Conservation (phyloP, 1,140 invertebrate genomes). For the Ladona fulva region DNA sequence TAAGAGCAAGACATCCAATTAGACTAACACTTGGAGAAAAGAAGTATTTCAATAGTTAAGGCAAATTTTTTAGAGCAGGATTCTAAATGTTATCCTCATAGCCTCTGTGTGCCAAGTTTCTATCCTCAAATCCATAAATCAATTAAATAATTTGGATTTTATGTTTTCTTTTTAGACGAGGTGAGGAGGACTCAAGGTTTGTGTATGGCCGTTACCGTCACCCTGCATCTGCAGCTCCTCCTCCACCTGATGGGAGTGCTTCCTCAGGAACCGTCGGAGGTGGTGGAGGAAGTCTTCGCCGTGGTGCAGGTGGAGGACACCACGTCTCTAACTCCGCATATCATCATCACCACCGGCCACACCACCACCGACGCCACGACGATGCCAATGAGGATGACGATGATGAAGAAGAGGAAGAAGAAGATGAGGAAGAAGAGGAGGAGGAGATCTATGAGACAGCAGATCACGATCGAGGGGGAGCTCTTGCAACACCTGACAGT, state of each 20-base stretch:
- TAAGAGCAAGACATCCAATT: no score
- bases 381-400: background rate
- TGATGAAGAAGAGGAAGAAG: constrained; percentile 12
- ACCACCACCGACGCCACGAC: constrained; percentile 40
- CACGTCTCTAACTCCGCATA: constrained; percentile 29
- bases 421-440: constrained; percentile 45
- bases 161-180: constrained; percentile 33
- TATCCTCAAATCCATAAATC: no score
- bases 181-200: constrained; percentile 58
- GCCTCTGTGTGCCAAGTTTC: no score
- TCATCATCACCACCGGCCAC: constrained; percentile 41
- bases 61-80: no score
- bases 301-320: background rate
- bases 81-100: no score
- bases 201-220: constrained; percentile 72
- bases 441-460: constrained; percentile 78
- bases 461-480: constrained; percentile 53
- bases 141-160: no score
- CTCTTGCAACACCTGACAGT: constrained; percentile 65
- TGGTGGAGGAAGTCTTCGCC: constrained; percentile 28
- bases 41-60: no score
- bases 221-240: constrained; percentile 50
- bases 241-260: constrained; percentile 36
- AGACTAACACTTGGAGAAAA: no score
- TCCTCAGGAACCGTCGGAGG: constrained; percentile 40